phyloP scores from a whole-genome alignment of 2,113 vertebrate genomes.

The Eretmochelys imbricata region DNA sequence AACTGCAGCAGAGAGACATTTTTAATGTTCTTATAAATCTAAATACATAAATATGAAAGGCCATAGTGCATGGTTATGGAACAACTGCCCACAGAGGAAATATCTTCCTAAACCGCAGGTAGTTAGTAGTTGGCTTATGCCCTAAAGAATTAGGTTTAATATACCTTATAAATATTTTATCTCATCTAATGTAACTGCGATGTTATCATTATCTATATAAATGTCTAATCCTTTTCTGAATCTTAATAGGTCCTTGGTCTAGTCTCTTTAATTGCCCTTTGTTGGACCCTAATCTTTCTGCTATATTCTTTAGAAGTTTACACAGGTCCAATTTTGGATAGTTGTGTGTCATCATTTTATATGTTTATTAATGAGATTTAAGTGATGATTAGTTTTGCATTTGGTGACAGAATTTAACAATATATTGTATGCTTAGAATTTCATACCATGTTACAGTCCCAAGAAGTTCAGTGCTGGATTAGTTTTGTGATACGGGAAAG shows the following conservation, averaged over 20 bases:
- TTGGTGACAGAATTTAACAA: background rate
- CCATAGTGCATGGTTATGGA: background rate
- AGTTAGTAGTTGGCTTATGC: background rate
- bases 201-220: background rate
- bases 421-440: background rate
- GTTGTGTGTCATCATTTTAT: background rate
- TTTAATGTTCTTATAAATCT: background rate
- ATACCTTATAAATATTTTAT: background rate
- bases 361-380: background rate
- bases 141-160: background rate
- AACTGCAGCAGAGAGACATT: background rate
- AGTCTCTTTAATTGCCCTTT: background rate
- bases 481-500: background rate
- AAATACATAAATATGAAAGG: background rate
- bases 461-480: background rate
- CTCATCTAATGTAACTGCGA: background rate
- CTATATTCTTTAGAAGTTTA: background rate
- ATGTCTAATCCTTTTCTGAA: background rate
- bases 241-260: rapidly evolving
- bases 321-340: background rate
- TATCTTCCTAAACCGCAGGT: background rate
- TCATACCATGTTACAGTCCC: background rate
- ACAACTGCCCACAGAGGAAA: background rate
- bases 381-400: background rate
- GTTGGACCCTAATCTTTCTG: background rate